A percentile compares a stretch with the other conserved stretches of the same genome.
These are phyloP conservation scores for Aramus guarauna DNA, from an alignment of 2,113 vertebrate genomes.

Conservation along the genomic window DNA sequence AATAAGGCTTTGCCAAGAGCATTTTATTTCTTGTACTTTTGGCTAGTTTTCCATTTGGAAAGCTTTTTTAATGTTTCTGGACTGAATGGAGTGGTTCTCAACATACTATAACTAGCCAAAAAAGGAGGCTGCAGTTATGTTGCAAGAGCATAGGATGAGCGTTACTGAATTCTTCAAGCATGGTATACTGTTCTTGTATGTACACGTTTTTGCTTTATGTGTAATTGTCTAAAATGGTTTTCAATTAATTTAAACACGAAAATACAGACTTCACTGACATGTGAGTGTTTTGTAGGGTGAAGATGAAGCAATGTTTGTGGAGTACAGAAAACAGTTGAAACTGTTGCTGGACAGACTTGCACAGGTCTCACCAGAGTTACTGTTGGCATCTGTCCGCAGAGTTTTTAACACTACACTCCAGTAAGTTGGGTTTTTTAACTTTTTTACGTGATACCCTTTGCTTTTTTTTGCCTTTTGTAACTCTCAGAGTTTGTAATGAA, in stretches of 20 bases:
- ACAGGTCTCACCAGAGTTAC: constrained; percentile 93
- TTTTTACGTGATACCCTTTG: neutral
- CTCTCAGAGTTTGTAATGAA: neutral
- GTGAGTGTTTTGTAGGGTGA: constrained; percentile 82
- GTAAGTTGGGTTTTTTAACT: constrained; percentile 72
- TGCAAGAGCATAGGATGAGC: neutral
- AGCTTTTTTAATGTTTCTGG: neutral
- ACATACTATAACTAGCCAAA: neutral
- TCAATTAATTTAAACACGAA: neutral
- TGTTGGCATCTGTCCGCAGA: constrained; percentile 88
- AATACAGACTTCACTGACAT: neutral
- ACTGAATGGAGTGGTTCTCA: neutral
- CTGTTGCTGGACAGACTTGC: constrained; percentile 93
- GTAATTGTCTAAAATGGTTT: neutral
- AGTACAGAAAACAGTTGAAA: constrained; percentile 98
- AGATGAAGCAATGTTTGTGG: constrained; percentile 99
- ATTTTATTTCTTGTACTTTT: neutral
- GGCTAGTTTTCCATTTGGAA: constrained; percentile 11
- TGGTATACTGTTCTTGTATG: neutral
- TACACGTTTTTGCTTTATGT: neutral
- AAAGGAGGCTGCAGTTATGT: neutral
- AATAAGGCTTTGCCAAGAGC: neutral
- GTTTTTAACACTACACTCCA: constrained; percentile 91
- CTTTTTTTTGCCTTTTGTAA: neutral
- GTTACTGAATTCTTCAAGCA: neutral